A percentile compares a stretch with the other conserved stretches of the same genome.
Evolutionary conservation across 2,797 vertebrate genomes (phyloP).

Genomic region (Smutsia temminckii): DNA sequence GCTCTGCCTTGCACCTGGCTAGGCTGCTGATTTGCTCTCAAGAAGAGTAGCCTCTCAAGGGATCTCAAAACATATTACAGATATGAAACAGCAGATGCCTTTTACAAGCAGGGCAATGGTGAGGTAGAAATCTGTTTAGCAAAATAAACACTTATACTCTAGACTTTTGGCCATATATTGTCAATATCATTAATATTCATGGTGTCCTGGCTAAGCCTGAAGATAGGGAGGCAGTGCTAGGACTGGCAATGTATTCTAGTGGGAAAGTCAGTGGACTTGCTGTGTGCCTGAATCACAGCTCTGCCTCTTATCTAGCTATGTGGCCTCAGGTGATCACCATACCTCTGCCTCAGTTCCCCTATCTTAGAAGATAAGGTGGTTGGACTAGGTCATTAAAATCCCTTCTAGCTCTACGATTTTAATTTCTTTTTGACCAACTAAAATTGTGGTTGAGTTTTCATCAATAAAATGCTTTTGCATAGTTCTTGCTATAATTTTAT

Average conservation of each 20-base stretch:
- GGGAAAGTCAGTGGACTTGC: background rate
- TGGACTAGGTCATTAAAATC: background rate
- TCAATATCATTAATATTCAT: slow-evolving; percentile 54
- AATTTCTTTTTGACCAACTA: background rate
- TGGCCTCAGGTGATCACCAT: background rate
- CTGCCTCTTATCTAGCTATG: background rate
- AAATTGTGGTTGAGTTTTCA: background rate
- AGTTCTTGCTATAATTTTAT: background rate
- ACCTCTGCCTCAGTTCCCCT: background rate
- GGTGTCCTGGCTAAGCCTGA: background rate
- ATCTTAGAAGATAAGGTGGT: background rate
- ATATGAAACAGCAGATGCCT: slow-evolving; percentile 16
- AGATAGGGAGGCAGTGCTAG: background rate
- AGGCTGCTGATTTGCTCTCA: slow-evolving; percentile 45
- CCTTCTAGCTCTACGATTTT: background rate
- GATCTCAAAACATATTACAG: slow-evolving; percentile 26
- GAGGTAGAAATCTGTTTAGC: slow-evolving; percentile 3
- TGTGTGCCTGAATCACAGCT: background rate
- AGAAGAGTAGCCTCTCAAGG: background rate
- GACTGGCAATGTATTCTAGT: background rate
- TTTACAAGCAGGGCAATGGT: slow-evolving; percentile 28
- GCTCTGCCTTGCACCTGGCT: background rate
- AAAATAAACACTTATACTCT: background rate
- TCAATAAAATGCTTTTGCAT: background rate
- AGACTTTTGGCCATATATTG: slow-evolving; percentile 18